Base-by-base conservation (phyloP, 30 jellyfish, hydroid and myxozoan species). In the Chrysaora quinquecirrha region DNA sequence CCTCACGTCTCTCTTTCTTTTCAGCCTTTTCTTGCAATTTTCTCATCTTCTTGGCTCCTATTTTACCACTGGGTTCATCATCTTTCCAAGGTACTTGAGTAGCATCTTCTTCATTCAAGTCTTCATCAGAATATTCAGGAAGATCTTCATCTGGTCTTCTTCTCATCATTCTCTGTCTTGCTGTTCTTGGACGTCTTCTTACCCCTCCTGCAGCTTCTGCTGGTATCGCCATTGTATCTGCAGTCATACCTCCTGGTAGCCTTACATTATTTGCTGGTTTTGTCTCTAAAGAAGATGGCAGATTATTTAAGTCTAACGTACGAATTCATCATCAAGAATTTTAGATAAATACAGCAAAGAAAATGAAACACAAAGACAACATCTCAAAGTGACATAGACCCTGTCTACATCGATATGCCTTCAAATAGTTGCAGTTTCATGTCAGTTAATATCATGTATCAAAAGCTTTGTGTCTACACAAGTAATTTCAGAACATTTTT, bases 11-110 rank as follows among this genome's bases (percentile, higher is more conserved):
- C 29, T 93, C 99, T 61, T 84, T 89, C 32, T 87, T 94, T 88
- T 86, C 88, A n/a, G 99, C 99, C 56, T 94, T 94, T 78, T 74
- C 92, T 76, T 87, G 96, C 52, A 94, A 30, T 66, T 83, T 94
- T 58, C 65, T 76, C 85, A 68, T 71, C 56, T 94, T 94, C 64
- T 94, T 94, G 9, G 97, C 89, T 12, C 99, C 99, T 14, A 94
- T 48, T 73, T 94, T 94, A 46, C 88, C 96, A 27, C 75, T 34
- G 24, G 96, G 82, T 54, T 75, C 95, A 31, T 81, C 97, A 29
- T 88, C 99, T 28, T 84, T 80, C 91, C 95, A 80, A 3, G 87
- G 85, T n/a, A 74, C 79, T 32, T 73, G 64, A 14, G 67, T 2
- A 0, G 21, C 85, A 31, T 54, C 81, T 0, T 75, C 78, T 14